Percentiles rank a stretch among this genome's conserved stretches.
Conservation (phyloP, 2,888 invertebrate genomes). For the Calliscelio sp. region DNA sequence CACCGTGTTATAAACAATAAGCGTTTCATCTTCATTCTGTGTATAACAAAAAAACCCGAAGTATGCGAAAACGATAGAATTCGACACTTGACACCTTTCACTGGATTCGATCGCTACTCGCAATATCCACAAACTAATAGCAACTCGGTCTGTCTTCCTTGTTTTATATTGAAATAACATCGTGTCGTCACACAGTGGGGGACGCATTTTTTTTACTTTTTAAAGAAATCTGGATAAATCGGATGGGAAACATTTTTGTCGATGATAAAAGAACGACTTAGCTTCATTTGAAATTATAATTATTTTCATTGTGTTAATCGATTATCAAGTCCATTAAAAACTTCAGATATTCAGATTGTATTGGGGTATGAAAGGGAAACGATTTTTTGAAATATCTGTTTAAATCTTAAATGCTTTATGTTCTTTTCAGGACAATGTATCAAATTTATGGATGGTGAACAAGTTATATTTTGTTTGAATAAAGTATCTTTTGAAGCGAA, state of each 20-base stretch:
- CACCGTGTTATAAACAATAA: slow-evolving; percentile 40
- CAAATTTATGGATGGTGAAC: too few species aligned
- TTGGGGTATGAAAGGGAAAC: too few species aligned
- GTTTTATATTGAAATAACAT: slow-evolving; percentile 68
- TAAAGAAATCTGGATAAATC: slow-evolving; percentile 13
- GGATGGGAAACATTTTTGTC: neutral
- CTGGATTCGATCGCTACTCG: slow-evolving; percentile 52
- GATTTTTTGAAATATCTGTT: too few species aligned
- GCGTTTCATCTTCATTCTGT: slow-evolving; percentile 55
- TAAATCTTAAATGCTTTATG: too few species aligned
- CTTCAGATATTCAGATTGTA: too few species aligned
- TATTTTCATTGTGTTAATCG: neutral
- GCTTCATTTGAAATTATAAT: slow-evolving; percentile 40
- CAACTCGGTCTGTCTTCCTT: slow-evolving; percentile 31
- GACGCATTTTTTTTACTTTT: slow-evolving; percentile 46
- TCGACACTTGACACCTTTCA: slow-evolving; percentile 64
- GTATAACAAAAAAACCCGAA: neutral
- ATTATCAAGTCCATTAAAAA: slow-evolving; percentile 3
- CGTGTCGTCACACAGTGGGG: slow-evolving; percentile 37
- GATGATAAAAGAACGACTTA: neutral
- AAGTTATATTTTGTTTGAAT: too few species aligned
- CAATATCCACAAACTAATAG: slow-evolving; percentile 63
- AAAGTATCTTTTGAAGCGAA: too few species aligned
- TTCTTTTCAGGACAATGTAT: too few species aligned
- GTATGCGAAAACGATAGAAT: slow-evolving; percentile 10